Conservation (phyloP, 1,140 invertebrate species). For the Hylaeus volcanicus region DNA sequence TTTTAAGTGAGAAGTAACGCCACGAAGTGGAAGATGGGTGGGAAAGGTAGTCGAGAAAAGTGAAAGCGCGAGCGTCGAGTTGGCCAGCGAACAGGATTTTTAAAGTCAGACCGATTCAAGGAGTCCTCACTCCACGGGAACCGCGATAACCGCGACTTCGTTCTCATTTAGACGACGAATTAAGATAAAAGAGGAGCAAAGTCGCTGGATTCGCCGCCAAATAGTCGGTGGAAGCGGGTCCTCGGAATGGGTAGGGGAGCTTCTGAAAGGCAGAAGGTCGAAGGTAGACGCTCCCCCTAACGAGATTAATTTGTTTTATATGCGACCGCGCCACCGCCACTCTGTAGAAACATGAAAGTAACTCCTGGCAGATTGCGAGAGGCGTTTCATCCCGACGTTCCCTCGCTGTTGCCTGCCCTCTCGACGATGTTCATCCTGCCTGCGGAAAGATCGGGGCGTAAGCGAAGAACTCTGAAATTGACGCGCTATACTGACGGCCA, state of each 20-base stretch:
- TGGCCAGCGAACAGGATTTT: constrained; percentile 56
- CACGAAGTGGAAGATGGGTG: neutral
- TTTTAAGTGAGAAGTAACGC: constrained; percentile 6
- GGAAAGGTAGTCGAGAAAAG: constrained; percentile 44
- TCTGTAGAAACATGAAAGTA: constrained; percentile 71
- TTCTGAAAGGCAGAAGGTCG: constrained; percentile 66
- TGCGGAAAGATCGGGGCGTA: constrained; percentile 8
- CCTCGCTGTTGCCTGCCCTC: constrained; percentile 46
- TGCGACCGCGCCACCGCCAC: constrained; percentile 71
- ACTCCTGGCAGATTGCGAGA: constrained; percentile 73
- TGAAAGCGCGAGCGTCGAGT: constrained; percentile 43
- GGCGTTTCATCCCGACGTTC: constrained; percentile 62
- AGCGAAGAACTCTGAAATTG: constrained; percentile 12
- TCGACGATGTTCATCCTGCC: constrained; percentile 50
- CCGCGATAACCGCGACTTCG: constrained; percentile 64
- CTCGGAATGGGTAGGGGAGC: constrained; percentile 29
- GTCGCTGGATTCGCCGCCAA: constrained; percentile 58
- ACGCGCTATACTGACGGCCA: neutral
- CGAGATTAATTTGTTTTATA: constrained; percentile 79
- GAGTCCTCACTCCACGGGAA: constrained; percentile 36
- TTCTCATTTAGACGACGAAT: constrained; percentile 69
- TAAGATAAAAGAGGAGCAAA: constrained; percentile 69
- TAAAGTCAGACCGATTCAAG: constrained; percentile 58
- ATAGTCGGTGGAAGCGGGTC: constrained; percentile 40
- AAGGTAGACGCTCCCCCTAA: constrained; percentile 72